phyloP scores from a whole-genome alignment of 2,888 invertebrate species.

The Drosophila prostipennis region DNA sequence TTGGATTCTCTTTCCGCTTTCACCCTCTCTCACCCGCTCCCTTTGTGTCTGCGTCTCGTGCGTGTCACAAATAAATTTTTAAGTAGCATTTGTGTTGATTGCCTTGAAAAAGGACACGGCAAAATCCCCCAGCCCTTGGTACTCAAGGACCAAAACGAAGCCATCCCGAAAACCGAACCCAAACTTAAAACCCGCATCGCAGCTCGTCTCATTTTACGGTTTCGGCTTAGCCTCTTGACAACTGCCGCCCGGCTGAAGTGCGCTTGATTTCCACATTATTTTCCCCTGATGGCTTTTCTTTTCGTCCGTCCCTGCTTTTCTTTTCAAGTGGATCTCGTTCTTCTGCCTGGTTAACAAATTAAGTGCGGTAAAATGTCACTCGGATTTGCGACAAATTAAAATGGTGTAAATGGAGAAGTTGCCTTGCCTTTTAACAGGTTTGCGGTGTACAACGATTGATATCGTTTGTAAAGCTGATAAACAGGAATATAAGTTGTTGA shows the following conservation, averaged over 20 bases:
- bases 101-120: conserved; percentile 74
- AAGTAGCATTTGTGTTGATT: conserved; percentile 81
- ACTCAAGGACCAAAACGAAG: conserved; percentile 12
- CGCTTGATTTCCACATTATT: conserved; percentile 66
- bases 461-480: not conserved
- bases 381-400: conserved; percentile 37
- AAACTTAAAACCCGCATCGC: conserved; percentile 25
- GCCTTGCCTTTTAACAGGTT: conserved; percentile 2
- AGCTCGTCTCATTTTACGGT: conserved; percentile 39
- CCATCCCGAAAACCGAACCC: conserved; percentile 8
- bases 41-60: conserved; percentile 61
- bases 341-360: conserved; percentile 70
- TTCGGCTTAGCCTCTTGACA: conserved; percentile 31
- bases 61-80: conserved; percentile 79
- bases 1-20: conserved; percentile 4
- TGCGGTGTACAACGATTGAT: not conserved
- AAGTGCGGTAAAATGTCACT: conserved; percentile 49
- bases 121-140: conserved; percentile 27
- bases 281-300: conserved; percentile 24
- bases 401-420: conserved; percentile 14
- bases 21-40: conserved; percentile 1
- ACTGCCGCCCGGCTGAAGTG: conserved; percentile 48
- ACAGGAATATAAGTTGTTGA: not conserved
- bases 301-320: conserved; percentile 9
- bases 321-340: conserved; percentile 62